Percentiles rank a stretch among this genome's conserved stretches.
Evolutionary conservation across 2,797 vertebrate genomes (phyloP).

Genomic region (Etheostoma perlongum): DNA sequence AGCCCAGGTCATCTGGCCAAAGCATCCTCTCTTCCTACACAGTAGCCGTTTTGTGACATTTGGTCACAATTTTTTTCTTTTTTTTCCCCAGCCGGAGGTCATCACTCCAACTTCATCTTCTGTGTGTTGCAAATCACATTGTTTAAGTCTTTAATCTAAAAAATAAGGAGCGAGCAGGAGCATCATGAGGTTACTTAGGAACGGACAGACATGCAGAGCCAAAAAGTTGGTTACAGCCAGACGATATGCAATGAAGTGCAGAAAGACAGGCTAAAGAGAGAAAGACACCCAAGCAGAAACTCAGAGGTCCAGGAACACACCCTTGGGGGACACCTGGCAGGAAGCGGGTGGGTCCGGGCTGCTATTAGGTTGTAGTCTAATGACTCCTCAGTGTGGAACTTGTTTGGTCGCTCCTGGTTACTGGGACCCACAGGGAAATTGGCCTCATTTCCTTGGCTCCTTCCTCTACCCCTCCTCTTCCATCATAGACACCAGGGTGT

Average conservation of each 20-base stretch:
- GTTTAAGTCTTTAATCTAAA: slow-evolving; percentile 30
- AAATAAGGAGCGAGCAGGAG: background rate
- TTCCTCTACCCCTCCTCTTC: slow-evolving; percentile 66
- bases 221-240: background rate
- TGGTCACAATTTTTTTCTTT: slow-evolving; percentile 23
- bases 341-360: slow-evolving; percentile 50
- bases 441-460: slow-evolving; percentile 74
- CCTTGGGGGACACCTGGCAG: slow-evolving; percentile 63
- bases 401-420: slow-evolving; percentile 42
- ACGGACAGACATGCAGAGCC: background rate
- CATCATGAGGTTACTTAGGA: slow-evolving; percentile 18
- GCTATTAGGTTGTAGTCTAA: slow-evolving; percentile 54
- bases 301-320: slow-evolving; percentile 18
- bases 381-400: slow-evolving; percentile 47
- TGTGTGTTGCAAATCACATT: slow-evolving; percentile 10
- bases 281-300: slow-evolving; percentile 36
- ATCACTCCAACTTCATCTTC: slow-evolving; percentile 27
- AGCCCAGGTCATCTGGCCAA: slow-evolving; percentile 60
- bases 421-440: slow-evolving; percentile 67
- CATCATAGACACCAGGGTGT: slow-evolving; percentile 37
- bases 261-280: slow-evolving; percentile 10
- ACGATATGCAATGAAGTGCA: slow-evolving; percentile 20
- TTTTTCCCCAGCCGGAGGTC: slow-evolving; percentile 40
- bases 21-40: slow-evolving; percentile 58
- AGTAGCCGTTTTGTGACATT: slow-evolving; percentile 44